Evolutionary conservation across 2,888 invertebrate genomes (phyloP).

Genomic region (Cantharis flavilabris): DNA sequence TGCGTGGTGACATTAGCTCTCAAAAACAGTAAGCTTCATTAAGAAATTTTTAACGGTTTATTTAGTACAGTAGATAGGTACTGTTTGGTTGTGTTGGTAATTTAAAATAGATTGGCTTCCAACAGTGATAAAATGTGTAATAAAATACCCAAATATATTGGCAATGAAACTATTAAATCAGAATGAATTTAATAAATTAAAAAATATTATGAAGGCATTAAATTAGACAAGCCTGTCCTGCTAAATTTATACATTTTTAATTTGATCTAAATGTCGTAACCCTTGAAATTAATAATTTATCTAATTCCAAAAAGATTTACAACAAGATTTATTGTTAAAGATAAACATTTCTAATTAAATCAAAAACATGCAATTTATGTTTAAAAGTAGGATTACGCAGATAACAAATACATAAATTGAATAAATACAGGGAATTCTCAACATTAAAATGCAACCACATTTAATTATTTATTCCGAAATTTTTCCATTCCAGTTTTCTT

Average conservation of each 20-base stretch:
- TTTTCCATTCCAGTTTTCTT: too few species aligned
- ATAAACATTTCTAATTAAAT: not conserved
- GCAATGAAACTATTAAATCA: not conserved
- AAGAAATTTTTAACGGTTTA: constrained; percentile 30
- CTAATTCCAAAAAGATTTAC: not conserved
- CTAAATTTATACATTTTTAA: not conserved
- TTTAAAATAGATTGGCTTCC: constrained; percentile 15
- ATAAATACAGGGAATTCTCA: not conserved
- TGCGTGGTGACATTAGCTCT: constrained; percentile 29
- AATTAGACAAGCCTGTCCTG: not conserved
- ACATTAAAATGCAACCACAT: not conserved
- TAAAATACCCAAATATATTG: not conserved
- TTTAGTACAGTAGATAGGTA: constrained; percentile 14
- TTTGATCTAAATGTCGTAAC: not conserved
- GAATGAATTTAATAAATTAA: not conserved
- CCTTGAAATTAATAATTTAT: not conserved
- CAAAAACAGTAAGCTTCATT: constrained; percentile 29
- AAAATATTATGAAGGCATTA: not conserved
- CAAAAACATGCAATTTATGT: not conserved
- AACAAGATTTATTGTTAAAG: not conserved
- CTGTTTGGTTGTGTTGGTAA: constrained; percentile 16
- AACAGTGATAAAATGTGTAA: not conserved
- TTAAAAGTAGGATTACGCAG: not conserved
- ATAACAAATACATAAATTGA: not conserved
- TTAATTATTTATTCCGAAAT: too few species aligned